Evolutionary conservation across 2,113 vertebrate genomes (phyloP).

Genomic region (Euleptes europaea): DNA sequence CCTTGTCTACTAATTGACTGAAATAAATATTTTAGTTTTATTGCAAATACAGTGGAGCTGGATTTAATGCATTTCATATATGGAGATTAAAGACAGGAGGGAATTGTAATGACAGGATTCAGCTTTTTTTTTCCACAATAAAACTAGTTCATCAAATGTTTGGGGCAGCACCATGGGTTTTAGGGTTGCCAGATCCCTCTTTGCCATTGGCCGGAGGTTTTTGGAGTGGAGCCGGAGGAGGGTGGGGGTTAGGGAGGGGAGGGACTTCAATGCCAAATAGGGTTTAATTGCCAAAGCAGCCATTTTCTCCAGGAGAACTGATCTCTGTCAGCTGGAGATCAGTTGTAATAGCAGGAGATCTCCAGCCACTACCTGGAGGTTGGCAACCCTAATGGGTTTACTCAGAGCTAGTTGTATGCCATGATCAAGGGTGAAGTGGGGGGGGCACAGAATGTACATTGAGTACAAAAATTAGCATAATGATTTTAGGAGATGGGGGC

Average conservation of each 20-base stretch:
- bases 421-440: not conserved
- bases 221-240: no score
- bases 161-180: not conserved
- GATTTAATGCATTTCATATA: slow-evolving; percentile 25
- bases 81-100: not conserved
- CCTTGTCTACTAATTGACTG: slow-evolving; percentile 42
- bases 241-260: no score
- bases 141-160: not conserved
- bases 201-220: no score
- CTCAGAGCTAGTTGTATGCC: not conserved
- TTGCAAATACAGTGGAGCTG: slow-evolving; percentile 26
- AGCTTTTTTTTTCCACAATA: not conserved
- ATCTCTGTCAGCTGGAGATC: no score
- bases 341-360: no score
- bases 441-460: not conserved
- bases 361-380: no score
- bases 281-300: no score
- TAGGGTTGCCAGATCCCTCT: no score
- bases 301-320: no score
- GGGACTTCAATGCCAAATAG: no score
- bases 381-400: no score
- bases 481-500: not conserved
- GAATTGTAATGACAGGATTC: not conserved
- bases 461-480: not conserved
- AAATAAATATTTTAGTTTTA: slow-evolving; percentile 49